phyloP scores from a whole-genome alignment of 2,113 vertebrate species.

The Calyptommatus sinebrachiatus region DNA sequence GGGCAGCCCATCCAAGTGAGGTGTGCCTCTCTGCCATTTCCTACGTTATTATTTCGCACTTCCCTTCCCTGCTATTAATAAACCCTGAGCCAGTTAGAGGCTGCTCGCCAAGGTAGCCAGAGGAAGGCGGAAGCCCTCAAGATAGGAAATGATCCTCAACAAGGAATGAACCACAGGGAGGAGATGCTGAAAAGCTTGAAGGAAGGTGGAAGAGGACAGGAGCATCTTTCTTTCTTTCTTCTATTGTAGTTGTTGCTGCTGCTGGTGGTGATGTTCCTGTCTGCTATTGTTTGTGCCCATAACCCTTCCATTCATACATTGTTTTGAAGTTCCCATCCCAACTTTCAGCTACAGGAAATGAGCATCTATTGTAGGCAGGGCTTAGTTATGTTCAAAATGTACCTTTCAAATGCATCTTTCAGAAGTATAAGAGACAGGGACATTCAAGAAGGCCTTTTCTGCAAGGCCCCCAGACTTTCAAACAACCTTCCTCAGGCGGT shows the following conservation, averaged over 20 bases:
- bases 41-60: constrained; percentile 72
- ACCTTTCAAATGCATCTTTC: no score
- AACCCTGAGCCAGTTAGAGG: constrained; percentile 58
- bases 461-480: no score
- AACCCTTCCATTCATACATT: neutral
- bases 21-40: constrained; percentile 67
- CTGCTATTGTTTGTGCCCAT: no score
- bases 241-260: no score
- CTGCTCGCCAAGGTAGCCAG: constrained; percentile 21
- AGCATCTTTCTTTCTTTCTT: constrained; percentile 34
- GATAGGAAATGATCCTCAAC: constrained; percentile 45
- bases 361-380: neutral
- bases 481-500: no score
- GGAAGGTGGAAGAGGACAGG: constrained; percentile 19
- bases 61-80: constrained; percentile 80
- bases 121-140: constrained; percentile 24
- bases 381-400: no score
- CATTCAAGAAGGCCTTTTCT: no score
- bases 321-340: no score
- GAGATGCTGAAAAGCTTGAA: neutral
- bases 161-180: constrained; percentile 39
- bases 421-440: no score
- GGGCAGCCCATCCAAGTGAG: constrained; percentile 10
- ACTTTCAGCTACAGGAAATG: neutral
- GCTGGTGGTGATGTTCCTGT: neutral